Conservation (phyloP, 2,113 vertebrate species). For the Macaca nemestrina region DNA sequence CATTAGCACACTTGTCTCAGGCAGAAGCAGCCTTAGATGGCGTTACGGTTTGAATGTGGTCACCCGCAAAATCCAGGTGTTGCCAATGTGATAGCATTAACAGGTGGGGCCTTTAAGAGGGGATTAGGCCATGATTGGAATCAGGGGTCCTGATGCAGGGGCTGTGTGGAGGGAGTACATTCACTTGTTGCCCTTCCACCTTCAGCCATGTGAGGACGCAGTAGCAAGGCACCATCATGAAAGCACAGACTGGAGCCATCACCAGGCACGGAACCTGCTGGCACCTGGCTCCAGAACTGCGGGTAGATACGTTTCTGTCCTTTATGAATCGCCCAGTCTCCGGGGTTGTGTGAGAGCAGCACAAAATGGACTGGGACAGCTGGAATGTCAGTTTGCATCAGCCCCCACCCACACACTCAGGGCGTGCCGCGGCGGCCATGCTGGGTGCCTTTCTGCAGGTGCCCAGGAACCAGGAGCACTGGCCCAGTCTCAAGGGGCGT, state of each 20-base stretch:
- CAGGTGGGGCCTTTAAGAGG: background rate
- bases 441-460: background rate
- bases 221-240: no score
- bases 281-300: background rate
- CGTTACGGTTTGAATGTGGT: background rate
- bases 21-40: background rate
- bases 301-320: background rate
- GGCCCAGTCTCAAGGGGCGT: background rate
- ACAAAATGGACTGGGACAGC: background rate
- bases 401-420: background rate
- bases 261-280: background rate
- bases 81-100: background rate
- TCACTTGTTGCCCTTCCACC: background rate
- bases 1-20: background rate
- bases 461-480: rapidly evolving
- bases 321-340: background rate
- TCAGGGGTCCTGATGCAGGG: background rate
- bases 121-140: background rate
- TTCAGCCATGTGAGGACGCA: background rate
- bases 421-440: rapidly evolving
- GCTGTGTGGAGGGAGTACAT: no score
- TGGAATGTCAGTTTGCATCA: background rate
- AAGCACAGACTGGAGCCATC: background rate
- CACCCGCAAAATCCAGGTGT: background rate
- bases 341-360: background rate